Evolutionary conservation across 2,888 invertebrate genomes (phyloP).

Genomic region (Cerceris ruficornis): DNA sequence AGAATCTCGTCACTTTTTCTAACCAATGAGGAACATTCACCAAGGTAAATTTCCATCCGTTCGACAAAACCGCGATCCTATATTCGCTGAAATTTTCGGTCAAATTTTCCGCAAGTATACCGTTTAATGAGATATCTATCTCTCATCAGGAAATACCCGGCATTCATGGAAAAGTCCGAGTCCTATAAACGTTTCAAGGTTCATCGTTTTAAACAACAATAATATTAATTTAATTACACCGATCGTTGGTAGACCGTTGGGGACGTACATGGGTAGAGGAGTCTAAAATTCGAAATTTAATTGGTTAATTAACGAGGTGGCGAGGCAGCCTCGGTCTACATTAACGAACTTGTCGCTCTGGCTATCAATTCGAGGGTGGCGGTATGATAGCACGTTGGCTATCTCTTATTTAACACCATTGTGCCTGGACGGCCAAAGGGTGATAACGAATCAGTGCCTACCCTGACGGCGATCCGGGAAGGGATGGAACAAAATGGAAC

Average conservation of each 20-base stretch:
- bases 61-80: no score
- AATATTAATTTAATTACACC: no score
- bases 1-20: no score
- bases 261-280: neutral
- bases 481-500: conserved; percentile 66
- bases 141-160: no score
- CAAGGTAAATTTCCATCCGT: no score
- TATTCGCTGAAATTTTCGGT: no score
- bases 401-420: conserved; percentile 79
- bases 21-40: no score
- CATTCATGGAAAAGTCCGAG: no score
- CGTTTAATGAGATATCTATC: no score
- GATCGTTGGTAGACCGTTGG: neutral
- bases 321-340: conserved; percentile 18
- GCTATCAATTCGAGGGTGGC: conserved; percentile 36
- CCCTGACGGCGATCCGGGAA: conserved; percentile 27
- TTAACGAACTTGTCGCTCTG: conserved; percentile 58
- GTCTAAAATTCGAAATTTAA: conserved; percentile 50
- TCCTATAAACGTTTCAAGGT: no score
- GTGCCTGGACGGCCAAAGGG: conserved; percentile 69
- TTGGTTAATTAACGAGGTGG: conserved; percentile 57
- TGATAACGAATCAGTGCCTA: conserved; percentile 77
- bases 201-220: no score
- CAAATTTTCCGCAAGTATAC: no score
- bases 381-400: conserved; percentile 70